These are phyloP conservation scores for Anhinga anhinga DNA, from an alignment of 2,113 vertebrate genomes.

Conservation along the genomic window DNA sequence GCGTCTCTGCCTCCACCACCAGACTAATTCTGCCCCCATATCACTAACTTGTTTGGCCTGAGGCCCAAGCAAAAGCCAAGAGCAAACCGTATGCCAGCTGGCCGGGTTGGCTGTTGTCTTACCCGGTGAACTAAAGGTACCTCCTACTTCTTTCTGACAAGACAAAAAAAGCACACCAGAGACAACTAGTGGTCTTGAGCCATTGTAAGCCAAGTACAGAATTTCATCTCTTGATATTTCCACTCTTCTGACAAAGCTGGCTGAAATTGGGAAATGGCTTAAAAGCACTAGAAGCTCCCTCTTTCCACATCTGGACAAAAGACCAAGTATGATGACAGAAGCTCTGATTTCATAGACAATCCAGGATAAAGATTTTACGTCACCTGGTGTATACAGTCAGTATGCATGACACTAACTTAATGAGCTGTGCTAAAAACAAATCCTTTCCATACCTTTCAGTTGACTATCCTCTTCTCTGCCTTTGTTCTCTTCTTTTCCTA, in stretches of 20 bases:
- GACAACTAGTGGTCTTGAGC: background rate
- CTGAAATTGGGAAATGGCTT: background rate
- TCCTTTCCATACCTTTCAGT: slow-evolving; percentile 77
- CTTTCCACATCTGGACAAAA: background rate
- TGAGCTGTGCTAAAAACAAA: background rate
- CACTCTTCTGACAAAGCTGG: background rate
- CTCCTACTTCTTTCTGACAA: background rate
- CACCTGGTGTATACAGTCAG: background rate
- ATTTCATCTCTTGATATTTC: background rate
- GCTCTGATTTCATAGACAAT: background rate
- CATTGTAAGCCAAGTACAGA: background rate
- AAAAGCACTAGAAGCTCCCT: background rate
- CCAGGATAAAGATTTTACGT: background rate
- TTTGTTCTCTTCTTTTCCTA: slow-evolving; percentile 72
- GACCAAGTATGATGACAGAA: background rate
- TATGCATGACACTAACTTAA: background rate
- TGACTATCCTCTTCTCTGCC: slow-evolving; percentile 65
- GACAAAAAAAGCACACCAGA: background rate
- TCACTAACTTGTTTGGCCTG: background rate
- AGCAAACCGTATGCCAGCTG: background rate
- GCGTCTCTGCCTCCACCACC: background rate
- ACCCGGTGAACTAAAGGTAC: background rate
- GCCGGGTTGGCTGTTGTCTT: background rate
- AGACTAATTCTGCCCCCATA: background rate
- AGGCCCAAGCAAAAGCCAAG: background rate